Conservation (phyloP, 2,888 invertebrate species). For the Incurvaria masculella region DNA sequence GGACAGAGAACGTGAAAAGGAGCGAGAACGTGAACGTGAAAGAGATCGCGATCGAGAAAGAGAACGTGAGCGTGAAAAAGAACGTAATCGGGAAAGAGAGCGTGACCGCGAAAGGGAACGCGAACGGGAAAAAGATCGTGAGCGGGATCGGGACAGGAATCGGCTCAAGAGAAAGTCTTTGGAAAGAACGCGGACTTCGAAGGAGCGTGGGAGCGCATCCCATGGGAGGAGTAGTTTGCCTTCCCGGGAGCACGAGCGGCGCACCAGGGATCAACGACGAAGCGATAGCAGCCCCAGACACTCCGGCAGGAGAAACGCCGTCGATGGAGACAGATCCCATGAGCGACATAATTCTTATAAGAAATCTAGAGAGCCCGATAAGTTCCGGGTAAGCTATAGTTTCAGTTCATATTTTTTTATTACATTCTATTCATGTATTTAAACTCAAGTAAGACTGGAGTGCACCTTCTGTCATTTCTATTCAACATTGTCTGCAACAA, state of each 20-base stretch:
- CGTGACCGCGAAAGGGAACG: constrained; percentile 22
- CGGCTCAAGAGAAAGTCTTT: constrained; percentile 8
- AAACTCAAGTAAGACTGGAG: too few species aligned
- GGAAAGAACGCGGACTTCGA: neutral
- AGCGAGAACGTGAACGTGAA: constrained; percentile 24
- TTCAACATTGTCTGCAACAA: too few species aligned
- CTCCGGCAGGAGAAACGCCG: constrained; percentile 26
- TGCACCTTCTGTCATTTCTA: too few species aligned
- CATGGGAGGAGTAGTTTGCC: neutral
- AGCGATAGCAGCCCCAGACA: constrained; percentile 27
- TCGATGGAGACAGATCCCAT: constrained; percentile 29
- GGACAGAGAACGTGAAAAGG: constrained; percentile 20
- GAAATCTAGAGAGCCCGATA: constrained; percentile 39
- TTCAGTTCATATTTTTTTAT: constrained; percentile 9
- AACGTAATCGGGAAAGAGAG: constrained; percentile 21
- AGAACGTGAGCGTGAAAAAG: constrained; percentile 21
- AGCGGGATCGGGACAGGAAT: constrained; percentile 23
- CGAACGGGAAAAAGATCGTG: constrained; percentile 27
- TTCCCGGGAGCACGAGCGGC: neutral
- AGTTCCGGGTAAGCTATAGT: constrained; percentile 37
- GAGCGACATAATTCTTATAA: constrained; percentile 7
- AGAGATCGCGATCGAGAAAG: constrained; percentile 18
- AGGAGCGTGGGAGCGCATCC: neutral
- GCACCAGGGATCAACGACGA: too few species aligned
- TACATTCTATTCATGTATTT: constrained; percentile 2